Evolutionary conservation across 92 coral and sea anemone genomes (phyloP), one percentile per base, ranked within the genome.

Genomic region (Galaxea fascicularis): DNA sequence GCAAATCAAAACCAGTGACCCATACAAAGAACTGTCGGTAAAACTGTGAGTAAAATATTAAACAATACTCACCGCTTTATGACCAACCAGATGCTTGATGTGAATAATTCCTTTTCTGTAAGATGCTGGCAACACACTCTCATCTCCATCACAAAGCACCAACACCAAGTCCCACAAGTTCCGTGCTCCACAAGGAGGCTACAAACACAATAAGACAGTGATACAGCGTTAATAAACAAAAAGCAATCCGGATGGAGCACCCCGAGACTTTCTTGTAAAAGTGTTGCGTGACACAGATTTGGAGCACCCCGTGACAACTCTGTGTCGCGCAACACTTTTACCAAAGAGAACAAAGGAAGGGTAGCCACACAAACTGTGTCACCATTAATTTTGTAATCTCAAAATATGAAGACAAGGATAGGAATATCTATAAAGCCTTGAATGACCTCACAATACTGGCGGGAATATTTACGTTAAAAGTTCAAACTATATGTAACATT

Each of bases 161-260:
- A 85, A 87, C 35, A 96, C 98, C 85, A 96, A 85, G 74, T 96
- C 98, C 99, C 99, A 96, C 46, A 96, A 79, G 82, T 96, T 96
- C 72, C 86, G 81, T 60, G 92, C 91, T 51, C 99, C 99, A 87
- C 94, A 93, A 10, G 99, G 99, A 63, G 94, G 94, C 99, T 96
- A n/a, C 26, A 44, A 72, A 31, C 39, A 39, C 74, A 60, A 54
- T 20, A 71, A 18, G 21, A 20, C 22, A 74, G 41, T 2, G 41
- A 35, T 2, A 2, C 3, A 35, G 6, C 41, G 41, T 2, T 2
- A 35, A 35, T 35, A 6, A 35, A 35, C 41, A 6, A 35, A 35
- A 35, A 2, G 6, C 2, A 35, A 35, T 35, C 6, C 41, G 29
- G 41, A 67, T 17, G 27, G 3, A 62, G 13, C 66, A 80, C 11